Evolutionary conservation across 2,113 vertebrate genomes (phyloP).

Genomic region (Centrocercus urophasianus): DNA sequence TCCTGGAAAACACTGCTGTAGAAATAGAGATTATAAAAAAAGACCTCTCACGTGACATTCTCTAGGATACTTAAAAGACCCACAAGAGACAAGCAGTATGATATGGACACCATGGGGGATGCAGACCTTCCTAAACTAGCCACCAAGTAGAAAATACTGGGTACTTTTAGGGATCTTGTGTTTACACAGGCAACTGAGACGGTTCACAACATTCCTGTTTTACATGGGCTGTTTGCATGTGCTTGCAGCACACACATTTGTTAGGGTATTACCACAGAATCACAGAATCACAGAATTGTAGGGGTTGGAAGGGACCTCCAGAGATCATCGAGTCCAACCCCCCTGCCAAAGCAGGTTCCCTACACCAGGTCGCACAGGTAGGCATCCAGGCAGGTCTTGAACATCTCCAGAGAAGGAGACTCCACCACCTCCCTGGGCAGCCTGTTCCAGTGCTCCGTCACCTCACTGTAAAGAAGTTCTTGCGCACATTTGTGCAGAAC

Average conservation of each 20-base stretch:
- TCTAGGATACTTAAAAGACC: background rate
- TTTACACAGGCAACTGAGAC: background rate
- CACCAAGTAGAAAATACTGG: background rate
- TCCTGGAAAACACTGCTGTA: background rate
- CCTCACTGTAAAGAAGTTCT: no score
- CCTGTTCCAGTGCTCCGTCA: no score
- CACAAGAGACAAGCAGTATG: background rate
- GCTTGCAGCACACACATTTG: background rate
- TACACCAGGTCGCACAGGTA: no score
- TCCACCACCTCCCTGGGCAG: no score
- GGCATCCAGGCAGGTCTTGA: no score
- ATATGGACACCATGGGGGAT: background rate
- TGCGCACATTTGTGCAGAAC: no score
- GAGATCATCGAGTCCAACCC: no score
- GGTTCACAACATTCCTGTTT: background rate
- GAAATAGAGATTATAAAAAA: background rate
- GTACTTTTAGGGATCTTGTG: background rate
- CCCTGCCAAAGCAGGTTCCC: no score
- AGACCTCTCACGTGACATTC: background rate
- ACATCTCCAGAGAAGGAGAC: no score
- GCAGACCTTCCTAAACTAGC: background rate
- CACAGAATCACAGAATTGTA: no score
- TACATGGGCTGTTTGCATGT: background rate
- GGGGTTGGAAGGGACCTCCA: no score
- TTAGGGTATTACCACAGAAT: background rate